These are phyloP conservation scores for Microlaimidae sp. DNA, from an alignment of 2,888 invertebrate genomes.

Conservation along the genomic window DNA sequence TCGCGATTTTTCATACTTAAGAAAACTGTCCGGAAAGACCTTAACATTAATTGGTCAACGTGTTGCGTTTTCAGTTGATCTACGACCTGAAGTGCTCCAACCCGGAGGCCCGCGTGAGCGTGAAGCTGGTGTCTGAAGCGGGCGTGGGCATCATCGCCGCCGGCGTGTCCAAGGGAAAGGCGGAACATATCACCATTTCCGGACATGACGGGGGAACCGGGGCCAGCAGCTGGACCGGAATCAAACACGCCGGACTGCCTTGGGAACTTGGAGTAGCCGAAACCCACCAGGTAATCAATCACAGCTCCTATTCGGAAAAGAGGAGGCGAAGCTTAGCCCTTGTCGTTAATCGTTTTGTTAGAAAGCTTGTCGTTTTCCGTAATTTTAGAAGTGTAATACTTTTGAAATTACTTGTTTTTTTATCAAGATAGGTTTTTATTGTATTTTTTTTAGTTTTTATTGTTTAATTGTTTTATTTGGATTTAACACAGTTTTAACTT, in stretches of 20 bases:
- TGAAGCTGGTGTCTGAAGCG: conserved; percentile 92
- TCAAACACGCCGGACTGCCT: conserved; percentile 86
- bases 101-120: conserved; percentile 80
- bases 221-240: conserved; percentile 88
- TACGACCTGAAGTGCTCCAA: conserved; percentile 96
- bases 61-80: conserved; percentile 53
- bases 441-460: too few relatives aligned
- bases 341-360: too few relatives aligned
- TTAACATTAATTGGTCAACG: too few relatives aligned
- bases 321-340: not conserved
- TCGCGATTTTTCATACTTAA: too few relatives aligned
- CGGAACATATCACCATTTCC: conserved; percentile 92
- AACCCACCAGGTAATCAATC: conserved; percentile 82
- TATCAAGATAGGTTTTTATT: too few relatives aligned
- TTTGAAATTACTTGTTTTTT: too few relatives aligned
- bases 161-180: conserved; percentile 94
- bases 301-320: not conserved
- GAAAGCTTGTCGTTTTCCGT: too few relatives aligned
- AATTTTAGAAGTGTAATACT: too few relatives aligned
- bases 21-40: too few relatives aligned
- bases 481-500: too few relatives aligned
- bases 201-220: conserved; percentile 99
- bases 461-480: too few relatives aligned
- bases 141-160: conserved; percentile 98
- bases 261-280: conserved; percentile 98